phyloP scores from a whole-genome alignment of 2,797 vertebrate species.

The Mergus octosetaceus region DNA sequence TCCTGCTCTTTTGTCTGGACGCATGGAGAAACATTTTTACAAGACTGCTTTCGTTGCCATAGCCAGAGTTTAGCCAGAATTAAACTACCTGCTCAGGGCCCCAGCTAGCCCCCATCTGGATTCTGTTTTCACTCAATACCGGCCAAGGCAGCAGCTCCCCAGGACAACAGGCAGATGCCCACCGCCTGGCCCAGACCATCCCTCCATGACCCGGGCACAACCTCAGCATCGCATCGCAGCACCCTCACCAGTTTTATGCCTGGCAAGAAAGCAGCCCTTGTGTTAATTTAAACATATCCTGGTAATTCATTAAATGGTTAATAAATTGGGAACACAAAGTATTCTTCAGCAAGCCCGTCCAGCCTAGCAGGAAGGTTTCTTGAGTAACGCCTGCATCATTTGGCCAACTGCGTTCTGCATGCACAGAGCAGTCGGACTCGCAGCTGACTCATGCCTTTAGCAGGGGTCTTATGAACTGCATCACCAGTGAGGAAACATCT shows the following conservation, averaged over 20 bases:
- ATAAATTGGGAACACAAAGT: background rate
- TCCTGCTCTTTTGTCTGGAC: background rate
- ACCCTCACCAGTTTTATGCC: background rate
- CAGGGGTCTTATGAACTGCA: background rate
- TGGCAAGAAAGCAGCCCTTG: background rate
- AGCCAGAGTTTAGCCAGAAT: background rate
- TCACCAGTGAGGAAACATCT: constrained; percentile 58
- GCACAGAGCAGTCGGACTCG: background rate
- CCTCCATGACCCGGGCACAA: background rate
- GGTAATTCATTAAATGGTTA: background rate
- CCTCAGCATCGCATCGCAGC: background rate
- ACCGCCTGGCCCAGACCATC: rapidly evolving
- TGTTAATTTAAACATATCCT: background rate
- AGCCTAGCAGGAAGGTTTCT: background rate
- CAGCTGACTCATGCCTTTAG: constrained; percentile 30
- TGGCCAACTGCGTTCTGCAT: background rate
- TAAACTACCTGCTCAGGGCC: background rate
- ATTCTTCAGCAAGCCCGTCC: background rate
- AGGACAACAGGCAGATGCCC: background rate
- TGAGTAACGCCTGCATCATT: background rate
- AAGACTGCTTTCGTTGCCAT: background rate
- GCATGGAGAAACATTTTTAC: background rate
- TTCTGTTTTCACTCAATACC: background rate
- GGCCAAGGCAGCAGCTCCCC: background rate
- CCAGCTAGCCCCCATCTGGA: background rate